phyloP scores from a whole-genome alignment of 1,140 invertebrate genomes.

The Drosophila kohkoa region DNA sequence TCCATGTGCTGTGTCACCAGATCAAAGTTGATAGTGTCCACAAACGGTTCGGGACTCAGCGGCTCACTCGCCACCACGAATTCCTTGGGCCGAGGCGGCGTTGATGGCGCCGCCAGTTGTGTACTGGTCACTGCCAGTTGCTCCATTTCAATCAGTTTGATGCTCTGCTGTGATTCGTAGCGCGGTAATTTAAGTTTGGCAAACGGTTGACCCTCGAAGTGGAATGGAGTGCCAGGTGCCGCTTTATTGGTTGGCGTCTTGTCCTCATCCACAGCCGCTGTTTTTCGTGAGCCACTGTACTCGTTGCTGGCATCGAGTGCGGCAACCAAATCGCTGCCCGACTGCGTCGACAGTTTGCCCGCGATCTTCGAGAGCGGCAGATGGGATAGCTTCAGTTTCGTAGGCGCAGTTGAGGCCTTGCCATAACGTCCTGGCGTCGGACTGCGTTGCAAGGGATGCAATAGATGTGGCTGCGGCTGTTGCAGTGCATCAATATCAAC shows the following conservation, averaged over 20 bases:
- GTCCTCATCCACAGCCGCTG: constrained; percentile 62
- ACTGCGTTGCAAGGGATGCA: constrained; percentile 46
- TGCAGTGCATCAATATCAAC: constrained; percentile 75
- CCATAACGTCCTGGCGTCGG: constrained; percentile 59
- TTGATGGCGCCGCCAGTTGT: constrained; percentile 48
- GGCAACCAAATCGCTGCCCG: constrained; percentile 79
- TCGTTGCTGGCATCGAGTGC: constrained; percentile 73
- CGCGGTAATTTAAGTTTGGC: constrained; percentile 58
- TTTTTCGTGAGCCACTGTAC: constrained; percentile 34
- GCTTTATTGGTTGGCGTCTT: constrained; percentile 74
- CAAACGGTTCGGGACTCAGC: constrained; percentile 56
- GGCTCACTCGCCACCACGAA: constrained; percentile 74
- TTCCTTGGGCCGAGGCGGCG: constrained; percentile 54
- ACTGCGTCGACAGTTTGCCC: constrained; percentile 77
- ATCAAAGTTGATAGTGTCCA: constrained; percentile 75
- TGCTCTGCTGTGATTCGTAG: constrained; percentile 69
- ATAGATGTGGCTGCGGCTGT: constrained; percentile 42
- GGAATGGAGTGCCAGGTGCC: constrained; percentile 59
- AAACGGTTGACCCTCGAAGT: constrained; percentile 59
- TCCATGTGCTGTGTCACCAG: constrained; percentile 71
- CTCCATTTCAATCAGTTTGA: constrained; percentile 76
- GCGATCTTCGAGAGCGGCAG: constrained; percentile 81
- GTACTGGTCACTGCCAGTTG: constrained; percentile 67
- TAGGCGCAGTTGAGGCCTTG: constrained; percentile 48
- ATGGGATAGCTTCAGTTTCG: constrained; percentile 71